Conservation (phyloP, 53 echinoderm and acorn worm genomes). For the Apostichopus leukothele region DNA sequence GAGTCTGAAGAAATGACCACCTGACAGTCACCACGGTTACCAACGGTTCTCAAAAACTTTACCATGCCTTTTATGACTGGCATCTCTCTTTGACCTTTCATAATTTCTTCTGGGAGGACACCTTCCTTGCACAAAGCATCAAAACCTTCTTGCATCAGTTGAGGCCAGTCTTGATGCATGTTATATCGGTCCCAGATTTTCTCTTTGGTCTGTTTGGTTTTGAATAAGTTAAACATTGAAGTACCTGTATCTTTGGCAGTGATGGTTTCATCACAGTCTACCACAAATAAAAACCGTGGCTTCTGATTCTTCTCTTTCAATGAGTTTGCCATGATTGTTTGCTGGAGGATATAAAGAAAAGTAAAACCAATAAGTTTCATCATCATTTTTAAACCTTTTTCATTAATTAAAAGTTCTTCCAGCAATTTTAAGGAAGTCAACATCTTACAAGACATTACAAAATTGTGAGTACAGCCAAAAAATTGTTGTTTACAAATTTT, state of each 20-base stretch:
- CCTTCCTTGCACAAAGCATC: constrained; percentile 36
- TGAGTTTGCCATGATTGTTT: constrained; percentile 29
- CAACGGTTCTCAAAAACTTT: constrained; percentile 30
- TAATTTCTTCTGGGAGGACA: constrained; percentile 12
- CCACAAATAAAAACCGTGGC: constrained; percentile 28
- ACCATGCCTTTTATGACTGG: constrained; percentile 32
- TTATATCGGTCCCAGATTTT: constrained; percentile 37
- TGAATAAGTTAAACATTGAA: constrained; percentile 28
- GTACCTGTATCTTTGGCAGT: constrained; percentile 37
- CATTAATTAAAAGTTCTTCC: too few species aligned
- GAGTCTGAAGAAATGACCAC: constrained; percentile 32
- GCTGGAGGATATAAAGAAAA: not conserved
- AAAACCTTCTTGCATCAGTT: constrained; percentile 32
- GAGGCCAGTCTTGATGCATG: constrained; percentile 34
- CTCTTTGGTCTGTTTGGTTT: not conserved
- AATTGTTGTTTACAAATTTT: too few species aligned
- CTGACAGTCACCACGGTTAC: constrained; percentile 28
- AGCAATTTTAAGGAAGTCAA: too few species aligned
- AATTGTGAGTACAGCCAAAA: too few species aligned
- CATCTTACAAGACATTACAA: too few species aligned
- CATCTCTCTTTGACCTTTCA: constrained; percentile 14
- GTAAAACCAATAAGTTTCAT: too few species aligned
- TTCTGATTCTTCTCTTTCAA: constrained; percentile 29
- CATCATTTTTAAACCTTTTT: too few species aligned
- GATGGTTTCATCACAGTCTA: constrained; percentile 39